Conservation (phyloP, 2,888 invertebrate species). For the Amphipoea lucens region DNA sequence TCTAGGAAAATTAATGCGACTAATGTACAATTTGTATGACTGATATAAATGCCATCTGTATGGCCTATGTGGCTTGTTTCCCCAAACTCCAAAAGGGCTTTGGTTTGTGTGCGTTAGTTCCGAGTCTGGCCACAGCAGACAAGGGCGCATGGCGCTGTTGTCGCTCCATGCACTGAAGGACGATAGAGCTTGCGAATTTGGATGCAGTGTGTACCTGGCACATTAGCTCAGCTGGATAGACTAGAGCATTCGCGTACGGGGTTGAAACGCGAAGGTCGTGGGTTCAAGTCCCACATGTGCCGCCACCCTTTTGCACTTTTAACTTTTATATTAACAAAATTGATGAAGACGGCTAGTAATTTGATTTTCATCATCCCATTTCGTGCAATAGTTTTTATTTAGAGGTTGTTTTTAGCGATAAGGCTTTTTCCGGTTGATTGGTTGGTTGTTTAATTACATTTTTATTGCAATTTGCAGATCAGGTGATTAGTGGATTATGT, state of each 20-base stretch:
- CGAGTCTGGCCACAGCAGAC: background rate
- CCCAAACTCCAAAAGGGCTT: background rate
- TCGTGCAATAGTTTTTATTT: background rate
- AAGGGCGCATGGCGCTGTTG: constrained; percentile 22
- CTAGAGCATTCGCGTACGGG: constrained; percentile 43
- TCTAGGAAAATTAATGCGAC: no score
- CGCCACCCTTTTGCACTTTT: constrained; percentile 19
- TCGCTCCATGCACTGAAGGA: constrained; percentile 18
- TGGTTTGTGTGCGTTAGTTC: constrained; percentile 12
- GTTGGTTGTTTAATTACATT: no score
- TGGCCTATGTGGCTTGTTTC: no score
- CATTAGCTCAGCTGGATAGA: constrained; percentile 50
- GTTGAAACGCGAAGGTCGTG: constrained; percentile 47
- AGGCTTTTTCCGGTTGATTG: no score
- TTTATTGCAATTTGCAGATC: background rate
- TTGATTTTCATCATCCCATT: background rate
- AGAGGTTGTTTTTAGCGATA: background rate
- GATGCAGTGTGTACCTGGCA: constrained; percentile 22
- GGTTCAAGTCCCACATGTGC: constrained; percentile 49
- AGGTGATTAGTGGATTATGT: background rate
- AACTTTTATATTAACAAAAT: background rate
- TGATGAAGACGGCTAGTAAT: background rate
- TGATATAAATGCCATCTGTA: no score
- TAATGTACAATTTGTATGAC: no score
- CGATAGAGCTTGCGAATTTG: constrained; percentile 8